phyloP scores from a whole-genome alignment of 2,797 vertebrate species.

The Champsocephalus esox region DNA sequence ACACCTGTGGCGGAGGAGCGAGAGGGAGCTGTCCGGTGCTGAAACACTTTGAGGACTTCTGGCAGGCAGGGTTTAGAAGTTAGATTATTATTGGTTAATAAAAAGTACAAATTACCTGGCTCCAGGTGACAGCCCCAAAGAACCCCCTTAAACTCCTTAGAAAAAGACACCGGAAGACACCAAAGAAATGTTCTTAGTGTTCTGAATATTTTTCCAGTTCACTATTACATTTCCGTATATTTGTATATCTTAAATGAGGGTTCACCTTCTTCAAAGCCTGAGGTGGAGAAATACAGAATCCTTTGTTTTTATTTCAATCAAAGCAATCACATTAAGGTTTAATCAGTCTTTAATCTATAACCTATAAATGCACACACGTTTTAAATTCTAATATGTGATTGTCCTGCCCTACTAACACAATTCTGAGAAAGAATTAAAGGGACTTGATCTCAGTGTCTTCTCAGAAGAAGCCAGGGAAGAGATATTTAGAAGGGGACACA shows the following conservation, averaged over 20 bases:
- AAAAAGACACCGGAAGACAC: background rate
- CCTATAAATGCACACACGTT: background rate
- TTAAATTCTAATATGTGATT: too few species aligned
- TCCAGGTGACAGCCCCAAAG: background rate
- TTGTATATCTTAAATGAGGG: background rate
- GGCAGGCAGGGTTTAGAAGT: background rate
- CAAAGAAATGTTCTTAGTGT: background rate
- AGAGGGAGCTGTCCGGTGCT: slow-evolving; percentile 76
- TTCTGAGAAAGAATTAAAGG: background rate
- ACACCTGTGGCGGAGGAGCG: slow-evolving; percentile 13
- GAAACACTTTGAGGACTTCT: slow-evolving; percentile 36
- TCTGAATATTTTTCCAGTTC: background rate
- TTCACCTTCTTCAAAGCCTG: background rate
- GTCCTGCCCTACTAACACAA: background rate
- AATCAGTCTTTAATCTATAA: background rate
- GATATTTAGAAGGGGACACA: too few species aligned
- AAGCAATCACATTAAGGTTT: background rate
- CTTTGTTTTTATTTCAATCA: background rate
- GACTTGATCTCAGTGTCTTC: background rate
- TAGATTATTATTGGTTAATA: background rate
- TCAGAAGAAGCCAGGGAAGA: background rate
- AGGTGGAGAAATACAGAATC: background rate
- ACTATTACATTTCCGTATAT: background rate
- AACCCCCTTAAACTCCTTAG: background rate
- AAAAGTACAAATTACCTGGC: background rate